phyloP scores from a whole-genome alignment of 2,888 invertebrate species.

The Panzeria rudis region DNA sequence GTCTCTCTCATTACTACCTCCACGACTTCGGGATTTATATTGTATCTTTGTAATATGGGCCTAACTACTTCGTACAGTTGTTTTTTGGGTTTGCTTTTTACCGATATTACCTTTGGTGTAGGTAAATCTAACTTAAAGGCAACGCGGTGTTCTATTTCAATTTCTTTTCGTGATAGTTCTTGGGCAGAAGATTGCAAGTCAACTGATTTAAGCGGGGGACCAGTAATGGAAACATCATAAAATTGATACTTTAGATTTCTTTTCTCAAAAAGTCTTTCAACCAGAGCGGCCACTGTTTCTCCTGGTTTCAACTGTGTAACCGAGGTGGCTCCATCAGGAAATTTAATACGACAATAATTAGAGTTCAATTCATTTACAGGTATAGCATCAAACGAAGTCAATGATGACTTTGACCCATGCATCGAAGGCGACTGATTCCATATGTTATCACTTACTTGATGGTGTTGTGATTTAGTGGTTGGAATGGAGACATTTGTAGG shows the following conservation, averaged over 20 bases:
- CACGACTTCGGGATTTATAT: constrained; percentile 89
- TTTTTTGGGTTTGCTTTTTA: constrained; percentile 93
- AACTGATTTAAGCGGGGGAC: constrained; percentile 85
- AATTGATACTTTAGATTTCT: constrained; percentile 91
- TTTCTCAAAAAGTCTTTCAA: constrained; percentile 92
- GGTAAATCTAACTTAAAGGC: constrained; percentile 93
- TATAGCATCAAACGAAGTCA: constrained; percentile 82
- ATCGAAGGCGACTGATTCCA: constrained; percentile 69
- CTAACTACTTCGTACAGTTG: constrained; percentile 93
- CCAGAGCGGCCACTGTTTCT: constrained; percentile 90
- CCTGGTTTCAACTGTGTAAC: constrained; percentile 92
- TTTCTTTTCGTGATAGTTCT: constrained; percentile 91
- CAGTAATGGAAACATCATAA: constrained; percentile 91
- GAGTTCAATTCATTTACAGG: constrained; percentile 75
- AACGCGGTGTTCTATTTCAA: constrained; percentile 92
- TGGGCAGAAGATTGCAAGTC: constrained; percentile 89
- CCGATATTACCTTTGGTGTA: constrained; percentile 91
- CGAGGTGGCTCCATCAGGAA: constrained; percentile 96
- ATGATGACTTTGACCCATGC: constrained; percentile 82
- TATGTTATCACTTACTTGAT: constrained; percentile 36
- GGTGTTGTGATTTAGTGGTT: constrained; percentile 74
- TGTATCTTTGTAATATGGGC: constrained; percentile 93
- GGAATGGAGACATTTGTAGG: constrained; percentile 59
- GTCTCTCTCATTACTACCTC: constrained; percentile 81
- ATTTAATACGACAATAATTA: constrained; percentile 90